These are phyloP conservation scores for Aphelinus atriplicis DNA, from an alignment of 1,140 invertebrate genomes.

Conservation along the genomic window DNA sequence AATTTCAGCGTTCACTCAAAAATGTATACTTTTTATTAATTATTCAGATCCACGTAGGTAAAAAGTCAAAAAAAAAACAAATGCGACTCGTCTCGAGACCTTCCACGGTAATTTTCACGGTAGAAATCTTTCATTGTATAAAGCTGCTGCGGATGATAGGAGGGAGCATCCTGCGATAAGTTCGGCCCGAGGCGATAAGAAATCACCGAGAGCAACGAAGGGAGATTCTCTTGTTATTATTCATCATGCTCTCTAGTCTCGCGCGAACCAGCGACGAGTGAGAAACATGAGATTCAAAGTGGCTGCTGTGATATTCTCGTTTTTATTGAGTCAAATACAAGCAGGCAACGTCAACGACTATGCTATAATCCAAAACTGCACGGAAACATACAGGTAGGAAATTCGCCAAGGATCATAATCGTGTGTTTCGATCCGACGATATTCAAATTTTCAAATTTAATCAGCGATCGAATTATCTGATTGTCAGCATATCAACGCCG, in stretches of 20 bases:
- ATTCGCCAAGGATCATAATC: not conserved
- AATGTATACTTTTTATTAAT: too few relatives aligned
- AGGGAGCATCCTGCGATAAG: constrained; percentile 35
- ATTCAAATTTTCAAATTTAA: not conserved
- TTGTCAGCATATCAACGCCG: constrained; percentile 6
- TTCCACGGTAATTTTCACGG: not conserved
- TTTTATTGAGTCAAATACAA: not conserved
- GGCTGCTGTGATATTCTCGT: not conserved
- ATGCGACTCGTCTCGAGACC: too few relatives aligned
- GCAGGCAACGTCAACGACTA: not conserved
- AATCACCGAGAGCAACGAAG: not conserved
- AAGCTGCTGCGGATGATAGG: constrained; percentile 6
- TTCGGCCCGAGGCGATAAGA: constrained; percentile 2
- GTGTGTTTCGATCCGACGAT: not conserved
- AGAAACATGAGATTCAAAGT: constrained; percentile 1
- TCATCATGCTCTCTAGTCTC: not conserved
- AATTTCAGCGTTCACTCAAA: too few relatives aligned
- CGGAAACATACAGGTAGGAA: constrained; percentile 23
- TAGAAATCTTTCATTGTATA: not conserved
- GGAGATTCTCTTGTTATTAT: not conserved
- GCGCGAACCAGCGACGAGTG: not conserved
- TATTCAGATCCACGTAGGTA: too few relatives aligned
- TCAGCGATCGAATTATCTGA: not conserved
- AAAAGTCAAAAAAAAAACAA: too few relatives aligned
- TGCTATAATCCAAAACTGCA: not conserved